phyloP scores from a whole-genome alignment of 2,797 vertebrate genomes.

The Crenichthys baileyi region DNA sequence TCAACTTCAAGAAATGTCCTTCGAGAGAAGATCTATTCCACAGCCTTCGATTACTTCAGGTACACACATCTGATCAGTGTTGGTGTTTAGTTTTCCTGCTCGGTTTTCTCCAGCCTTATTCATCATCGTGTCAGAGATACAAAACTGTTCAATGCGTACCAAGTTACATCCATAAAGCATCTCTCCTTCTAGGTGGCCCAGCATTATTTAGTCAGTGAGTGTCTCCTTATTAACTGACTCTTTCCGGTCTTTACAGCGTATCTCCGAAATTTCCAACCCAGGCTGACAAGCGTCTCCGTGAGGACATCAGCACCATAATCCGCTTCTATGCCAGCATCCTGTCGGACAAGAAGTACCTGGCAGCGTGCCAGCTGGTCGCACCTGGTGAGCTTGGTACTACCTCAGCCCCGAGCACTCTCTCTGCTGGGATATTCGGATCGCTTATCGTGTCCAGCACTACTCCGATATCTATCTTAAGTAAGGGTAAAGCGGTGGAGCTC shows the following conservation, averaged over 20 bases:
- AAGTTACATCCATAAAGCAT: too few relatives aligned
- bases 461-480: slow-evolving; percentile 86
- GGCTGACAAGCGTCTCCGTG: slow-evolving; percentile 91
- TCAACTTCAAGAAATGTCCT: slow-evolving; percentile 94
- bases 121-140: too few relatives aligned
- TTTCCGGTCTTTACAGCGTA: slow-evolving; percentile 72
- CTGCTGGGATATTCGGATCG: slow-evolving; percentile 86
- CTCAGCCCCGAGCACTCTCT: slow-evolving; percentile 82
- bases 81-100: not conserved
- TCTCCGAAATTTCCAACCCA: slow-evolving; percentile 96
- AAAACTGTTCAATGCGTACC: too few relatives aligned
- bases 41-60: slow-evolving; percentile 98
- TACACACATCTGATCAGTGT: slow-evolving; percentile 43
- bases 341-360: slow-evolving; percentile 98
- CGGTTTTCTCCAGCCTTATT: too few relatives aligned
- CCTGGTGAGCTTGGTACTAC: slow-evolving; percentile 89
- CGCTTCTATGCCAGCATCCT: slow-evolving; percentile 98
- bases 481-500: slow-evolving; percentile 74
- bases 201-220: not conserved
- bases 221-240: not conserved
- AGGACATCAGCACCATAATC: slow-evolving; percentile 94
- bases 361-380: slow-evolving; percentile 92
- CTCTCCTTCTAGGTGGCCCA: not conserved
- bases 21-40: slow-evolving; percentile 97
- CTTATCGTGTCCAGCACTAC: slow-evolving; percentile 87